These are phyloP conservation scores for Glomeris maerens DNA, from an alignment of 1,140 invertebrate genomes.

Conservation along the genomic window DNA sequence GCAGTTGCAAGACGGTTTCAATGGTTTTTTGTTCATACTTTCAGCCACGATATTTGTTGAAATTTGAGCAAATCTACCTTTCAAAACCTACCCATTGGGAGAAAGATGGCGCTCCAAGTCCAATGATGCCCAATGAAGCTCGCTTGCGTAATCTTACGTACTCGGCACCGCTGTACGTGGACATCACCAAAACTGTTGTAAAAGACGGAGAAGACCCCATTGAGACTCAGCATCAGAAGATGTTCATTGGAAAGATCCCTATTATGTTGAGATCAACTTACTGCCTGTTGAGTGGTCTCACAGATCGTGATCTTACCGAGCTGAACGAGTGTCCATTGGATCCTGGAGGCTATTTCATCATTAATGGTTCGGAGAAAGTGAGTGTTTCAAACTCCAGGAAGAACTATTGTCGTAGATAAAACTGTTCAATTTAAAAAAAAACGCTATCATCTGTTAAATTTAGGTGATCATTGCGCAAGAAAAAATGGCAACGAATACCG, in stretches of 20 bases:
- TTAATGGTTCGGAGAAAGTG: constrained; percentile 91
- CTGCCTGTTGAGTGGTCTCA: constrained; percentile 80
- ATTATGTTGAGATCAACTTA: constrained; percentile 97
- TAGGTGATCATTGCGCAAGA: constrained; percentile 89
- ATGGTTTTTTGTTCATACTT: constrained; percentile 22
- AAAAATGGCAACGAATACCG: constrained; percentile 99
- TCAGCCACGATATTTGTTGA: constrained; percentile 71
- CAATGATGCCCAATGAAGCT: constrained; percentile 99
- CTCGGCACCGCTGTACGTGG: constrained; percentile 94
- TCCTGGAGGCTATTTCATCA: constrained; percentile 93
- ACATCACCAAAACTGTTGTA: constrained; percentile 90
- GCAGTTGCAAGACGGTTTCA: no score
- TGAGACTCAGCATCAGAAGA: constrained; percentile 90
- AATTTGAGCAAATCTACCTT: constrained; percentile 98
- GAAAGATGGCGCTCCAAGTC: constrained; percentile 93
- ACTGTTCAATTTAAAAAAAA: constrained; percentile 9
- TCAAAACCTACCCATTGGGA: constrained; percentile 99
- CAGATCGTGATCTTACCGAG: constrained; percentile 95
- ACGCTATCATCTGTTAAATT: no score
- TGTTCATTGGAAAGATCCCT: constrained; percentile 97
- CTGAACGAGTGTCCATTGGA: constrained; percentile 97
- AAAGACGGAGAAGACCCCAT: constrained; percentile 80
- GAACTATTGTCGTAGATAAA: neutral
- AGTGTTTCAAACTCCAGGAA: constrained; percentile 7
- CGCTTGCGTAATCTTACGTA: constrained; percentile 54